Conservation (phyloP, 92 coral and sea anemone genomes). For the Virgularia gustaviana region DNA sequence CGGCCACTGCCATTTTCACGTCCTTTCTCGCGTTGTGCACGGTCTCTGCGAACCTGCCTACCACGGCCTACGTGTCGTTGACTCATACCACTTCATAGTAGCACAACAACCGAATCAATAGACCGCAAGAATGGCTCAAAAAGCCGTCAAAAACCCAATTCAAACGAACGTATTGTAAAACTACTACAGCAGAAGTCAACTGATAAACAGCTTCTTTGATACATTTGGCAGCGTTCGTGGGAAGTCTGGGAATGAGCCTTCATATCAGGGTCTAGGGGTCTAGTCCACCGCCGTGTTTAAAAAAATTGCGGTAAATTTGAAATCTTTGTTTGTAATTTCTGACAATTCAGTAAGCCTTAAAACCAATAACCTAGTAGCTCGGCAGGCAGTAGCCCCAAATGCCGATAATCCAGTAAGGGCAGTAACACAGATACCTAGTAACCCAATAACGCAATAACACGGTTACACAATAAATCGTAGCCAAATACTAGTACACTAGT, state of each 20-base stretch:
- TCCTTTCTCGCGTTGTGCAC: too few relatives aligned
- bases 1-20: conserved; percentile 90
- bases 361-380: too few relatives aligned
- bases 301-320: neutral
- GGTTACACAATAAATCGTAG: too few relatives aligned
- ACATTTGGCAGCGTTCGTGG: neutral
- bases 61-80: conserved; percentile 99
- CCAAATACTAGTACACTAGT: too few relatives aligned
- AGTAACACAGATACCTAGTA: too few relatives aligned
- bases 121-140: neutral
- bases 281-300: neutral
- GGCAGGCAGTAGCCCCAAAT: too few relatives aligned
- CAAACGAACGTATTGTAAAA: too few relatives aligned
- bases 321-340: too few relatives aligned
- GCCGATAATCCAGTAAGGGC: too few relatives aligned
- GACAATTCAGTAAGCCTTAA: too few relatives aligned
- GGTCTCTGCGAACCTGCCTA: conserved; percentile 99
- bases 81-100: conserved; percentile 99
- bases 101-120: conserved; percentile 48
- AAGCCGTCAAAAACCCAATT: neutral
- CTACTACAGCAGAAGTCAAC: too few relatives aligned
- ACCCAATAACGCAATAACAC: too few relatives aligned
- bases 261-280: neutral
- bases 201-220: neutral
- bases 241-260: neutral